Evolutionary conservation across 2,888 invertebrate species (phyloP), one percentile per base, ranked within the genome.

Genomic region (Trissoscelio sp.): DNA sequence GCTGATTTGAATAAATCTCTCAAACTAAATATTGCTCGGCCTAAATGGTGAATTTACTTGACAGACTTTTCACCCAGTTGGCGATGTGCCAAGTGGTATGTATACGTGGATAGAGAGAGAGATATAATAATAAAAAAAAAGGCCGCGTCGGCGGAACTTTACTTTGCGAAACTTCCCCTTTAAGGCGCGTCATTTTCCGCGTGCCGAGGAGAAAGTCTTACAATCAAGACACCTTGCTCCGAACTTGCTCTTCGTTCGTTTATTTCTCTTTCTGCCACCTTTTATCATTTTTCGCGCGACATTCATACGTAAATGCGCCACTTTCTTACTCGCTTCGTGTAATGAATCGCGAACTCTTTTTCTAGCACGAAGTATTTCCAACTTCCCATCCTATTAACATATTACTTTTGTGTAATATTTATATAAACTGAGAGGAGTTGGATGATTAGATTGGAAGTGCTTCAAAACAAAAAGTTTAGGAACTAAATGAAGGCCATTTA

Each of bases 1-100:
- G 53, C 18, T 39, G 58, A 89, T 90, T 89, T 88, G 87, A 89
- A 89, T 90, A 89, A 89, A 88, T 88, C 87, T 87, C 83, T 83
- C 85, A 89, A 87, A 86, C 85, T 87, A 87, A 84, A 84, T 72
- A 60, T 70, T 64, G 48, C 82, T 83, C 81, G 82, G 87, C 84
- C 87, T 89, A 90, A 89, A 90, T 90, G 88, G 87, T 86, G 86
- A 88, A 89, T 91, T 91, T 89, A 89, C 90, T 89, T 90, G 89
- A 89, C 86, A 87, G 87, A 89, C 90, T 91, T 91, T 91, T 91
- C 90, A 91, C 91, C 91, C 85, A 91, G 89, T 91, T 91, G 91
- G 91, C 90, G 84, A 60, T 37, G 77, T 73, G 90, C 91, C 91
- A 89, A 82, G 83, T 66, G 70, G 60, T 69, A 82, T 67, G 67